Percentiles rank a stretch among this genome's conserved stretches.
These are phyloP conservation scores for Scolopax rusticola DNA, from an alignment of 2,797 vertebrate species.

Conservation along the genomic window DNA sequence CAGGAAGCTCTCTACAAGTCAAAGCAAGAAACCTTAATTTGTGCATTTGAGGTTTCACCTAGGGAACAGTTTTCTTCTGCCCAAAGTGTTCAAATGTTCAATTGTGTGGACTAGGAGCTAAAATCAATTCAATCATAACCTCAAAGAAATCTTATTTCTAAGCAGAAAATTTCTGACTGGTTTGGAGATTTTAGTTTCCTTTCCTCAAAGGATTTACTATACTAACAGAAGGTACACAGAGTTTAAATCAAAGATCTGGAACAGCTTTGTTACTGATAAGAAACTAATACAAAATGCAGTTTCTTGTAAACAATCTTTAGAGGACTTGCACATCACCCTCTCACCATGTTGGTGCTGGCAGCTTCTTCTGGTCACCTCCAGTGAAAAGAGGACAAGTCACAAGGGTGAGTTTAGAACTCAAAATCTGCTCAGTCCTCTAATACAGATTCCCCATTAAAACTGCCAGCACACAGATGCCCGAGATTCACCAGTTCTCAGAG, in stretches of 20 bases:
- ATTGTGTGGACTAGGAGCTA: neutral
- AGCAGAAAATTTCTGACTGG: neutral
- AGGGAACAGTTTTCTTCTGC: neutral
- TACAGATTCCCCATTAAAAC: neutral
- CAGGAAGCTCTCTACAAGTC: neutral
- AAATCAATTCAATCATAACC: neutral
- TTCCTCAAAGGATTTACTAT: neutral
- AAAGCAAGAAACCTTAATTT: neutral
- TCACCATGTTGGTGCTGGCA: neutral
- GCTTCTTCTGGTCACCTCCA: neutral
- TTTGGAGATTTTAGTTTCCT: neutral
- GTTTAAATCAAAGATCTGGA: neutral
- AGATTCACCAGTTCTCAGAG: neutral
- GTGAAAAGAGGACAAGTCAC: neutral
- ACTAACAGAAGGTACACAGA: neutral
- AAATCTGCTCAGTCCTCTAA: neutral
- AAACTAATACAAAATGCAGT: neutral
- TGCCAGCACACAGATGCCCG: neutral
- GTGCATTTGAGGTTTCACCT: neutral
- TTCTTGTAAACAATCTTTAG: neutral
- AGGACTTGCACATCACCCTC: neutral
- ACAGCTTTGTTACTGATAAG: neutral
- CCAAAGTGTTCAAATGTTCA: neutral
- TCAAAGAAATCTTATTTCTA: neutral
- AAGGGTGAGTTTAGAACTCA: neutral